Percentiles rank a stretch among this genome's conserved stretches.
These are phyloP conservation scores for Uria aalge DNA, from an alignment of 2,113 vertebrate genomes.

Conservation along the genomic window DNA sequence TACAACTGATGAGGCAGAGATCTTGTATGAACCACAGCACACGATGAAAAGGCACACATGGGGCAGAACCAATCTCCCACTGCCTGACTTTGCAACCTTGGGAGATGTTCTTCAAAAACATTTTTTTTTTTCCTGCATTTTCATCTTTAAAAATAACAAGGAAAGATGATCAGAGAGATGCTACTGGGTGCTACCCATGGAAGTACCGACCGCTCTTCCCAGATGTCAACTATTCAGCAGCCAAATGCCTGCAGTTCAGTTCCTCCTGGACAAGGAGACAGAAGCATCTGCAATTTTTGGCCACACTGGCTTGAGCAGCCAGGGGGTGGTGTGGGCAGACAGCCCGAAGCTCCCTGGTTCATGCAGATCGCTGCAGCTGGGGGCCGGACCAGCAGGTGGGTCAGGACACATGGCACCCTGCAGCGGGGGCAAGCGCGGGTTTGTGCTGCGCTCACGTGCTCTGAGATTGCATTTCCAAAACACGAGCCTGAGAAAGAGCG, in stretches of 20 bases:
- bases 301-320: not conserved
- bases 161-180: not conserved
- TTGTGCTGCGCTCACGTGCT: not conserved
- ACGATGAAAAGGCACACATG: not conserved
- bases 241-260: not conserved
- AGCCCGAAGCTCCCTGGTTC: not conserved
- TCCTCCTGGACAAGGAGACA: not conserved
- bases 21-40: not conserved
- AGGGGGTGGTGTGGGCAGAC: not conserved
- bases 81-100: not conserved
- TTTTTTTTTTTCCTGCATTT: not conserved
- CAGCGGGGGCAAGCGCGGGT: not conserved
- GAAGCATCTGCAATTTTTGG: not conserved
- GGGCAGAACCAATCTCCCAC: not conserved
- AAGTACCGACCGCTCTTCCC: not conserved
- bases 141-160: not conserved
- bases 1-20: not conserved
- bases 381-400: not conserved
- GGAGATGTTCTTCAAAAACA: not conserved
- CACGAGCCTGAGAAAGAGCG: not conserved
- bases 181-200: not conserved
- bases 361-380: not conserved
- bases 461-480: not conserved
- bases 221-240: not conserved
- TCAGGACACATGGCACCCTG: fast-evolving